phyloP scores from a whole-genome alignment of 1,140 invertebrate species.

The Drosophila nikananu region DNA sequence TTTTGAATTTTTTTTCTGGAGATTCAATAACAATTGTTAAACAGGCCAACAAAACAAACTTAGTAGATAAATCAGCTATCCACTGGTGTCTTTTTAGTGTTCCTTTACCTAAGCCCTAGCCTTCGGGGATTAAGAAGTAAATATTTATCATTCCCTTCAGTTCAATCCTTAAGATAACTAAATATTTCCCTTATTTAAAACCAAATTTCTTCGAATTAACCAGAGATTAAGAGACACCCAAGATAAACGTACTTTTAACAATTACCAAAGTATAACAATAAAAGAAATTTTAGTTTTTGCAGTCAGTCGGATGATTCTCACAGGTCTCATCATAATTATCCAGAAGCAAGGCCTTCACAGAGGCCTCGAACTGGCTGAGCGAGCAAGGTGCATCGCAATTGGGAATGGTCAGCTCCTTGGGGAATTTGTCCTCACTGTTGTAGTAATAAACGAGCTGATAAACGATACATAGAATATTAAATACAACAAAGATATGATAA shows the following conservation, averaged over 20 bases:
- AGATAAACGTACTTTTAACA: conserved; percentile 29
- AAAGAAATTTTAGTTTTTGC: conserved; percentile 56
- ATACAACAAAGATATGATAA: not conserved
- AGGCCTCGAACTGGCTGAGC: conserved; percentile 84
- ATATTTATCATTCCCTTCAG: not conserved
- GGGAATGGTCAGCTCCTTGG: conserved; percentile 85
- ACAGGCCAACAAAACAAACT: not conserved
- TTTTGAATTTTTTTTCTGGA: not conserved
- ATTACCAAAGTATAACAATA: conserved; percentile 17
- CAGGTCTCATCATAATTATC: conserved; percentile 87
- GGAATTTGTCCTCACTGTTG: conserved; percentile 84
- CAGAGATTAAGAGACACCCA: conserved; percentile 22
- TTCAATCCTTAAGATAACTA: not conserved
- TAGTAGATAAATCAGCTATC: not conserved
- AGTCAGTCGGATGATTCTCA: conserved; percentile 73
- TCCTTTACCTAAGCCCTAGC: not conserved
- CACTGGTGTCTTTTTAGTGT: not conserved
- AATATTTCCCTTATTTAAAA: not conserved
- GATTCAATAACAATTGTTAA: conserved; percentile 7
- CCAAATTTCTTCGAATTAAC: conserved; percentile 1
- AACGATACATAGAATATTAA: not conserved
- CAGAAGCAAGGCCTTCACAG: conserved; percentile 85
- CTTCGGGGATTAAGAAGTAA: not conserved
- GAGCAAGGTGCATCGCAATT: conserved; percentile 86
- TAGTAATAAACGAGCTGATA: conserved; percentile 81